A percentile compares a stretch with the other conserved stretches of the same genome.
These are phyloP conservation scores for Drosophila eugracilis DNA, from an alignment of 1,140 invertebrate species.

Conservation along the genomic window DNA sequence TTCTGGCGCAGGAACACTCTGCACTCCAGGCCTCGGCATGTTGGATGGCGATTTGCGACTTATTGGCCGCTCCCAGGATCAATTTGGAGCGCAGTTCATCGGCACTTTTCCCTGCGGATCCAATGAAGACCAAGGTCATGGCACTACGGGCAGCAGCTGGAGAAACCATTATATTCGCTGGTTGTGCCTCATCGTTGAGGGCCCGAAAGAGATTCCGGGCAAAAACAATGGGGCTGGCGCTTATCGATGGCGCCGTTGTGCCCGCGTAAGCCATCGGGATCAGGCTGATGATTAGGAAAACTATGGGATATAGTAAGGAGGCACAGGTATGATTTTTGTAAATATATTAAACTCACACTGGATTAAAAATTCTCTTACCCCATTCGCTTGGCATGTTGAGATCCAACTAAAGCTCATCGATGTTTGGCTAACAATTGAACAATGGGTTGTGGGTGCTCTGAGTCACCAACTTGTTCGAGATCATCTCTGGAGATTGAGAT, in stretches of 20 bases:
- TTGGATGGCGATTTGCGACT: conserved; percentile 52
- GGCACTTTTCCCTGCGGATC: conserved; percentile 40
- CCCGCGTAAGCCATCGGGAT: conserved; percentile 57
- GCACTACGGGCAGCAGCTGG: conserved; percentile 59
- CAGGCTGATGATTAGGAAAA: conserved; percentile 19
- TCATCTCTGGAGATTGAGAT: neutral
- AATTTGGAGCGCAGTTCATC: conserved; percentile 51
- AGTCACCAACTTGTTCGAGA: conserved; percentile 14
- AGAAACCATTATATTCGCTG: conserved; percentile 44
- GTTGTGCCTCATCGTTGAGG: conserved; percentile 25
- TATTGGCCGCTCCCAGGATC: conserved; percentile 39
- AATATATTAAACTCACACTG: neutral
- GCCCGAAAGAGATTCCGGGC: conserved; percentile 62
- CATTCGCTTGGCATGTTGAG: conserved; percentile 44
- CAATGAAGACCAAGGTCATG: conserved; percentile 68
- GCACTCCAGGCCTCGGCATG: conserved; percentile 52
- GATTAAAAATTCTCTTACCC: conserved; percentile 6
- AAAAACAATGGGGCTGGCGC: conserved; percentile 60
- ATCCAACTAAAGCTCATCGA: conserved; percentile 10
- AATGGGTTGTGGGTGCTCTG: conserved; percentile 4
- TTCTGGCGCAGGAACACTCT: conserved; percentile 40
- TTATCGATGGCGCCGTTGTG: conserved; percentile 33
- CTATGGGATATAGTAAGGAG: conserved; percentile 3
- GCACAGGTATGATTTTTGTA: neutral
- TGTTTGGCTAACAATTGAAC: neutral